These are phyloP conservation scores for Schlechtendalia chinensis DNA, from an alignment of 1,140 invertebrate species.

Conservation along the genomic window DNA sequence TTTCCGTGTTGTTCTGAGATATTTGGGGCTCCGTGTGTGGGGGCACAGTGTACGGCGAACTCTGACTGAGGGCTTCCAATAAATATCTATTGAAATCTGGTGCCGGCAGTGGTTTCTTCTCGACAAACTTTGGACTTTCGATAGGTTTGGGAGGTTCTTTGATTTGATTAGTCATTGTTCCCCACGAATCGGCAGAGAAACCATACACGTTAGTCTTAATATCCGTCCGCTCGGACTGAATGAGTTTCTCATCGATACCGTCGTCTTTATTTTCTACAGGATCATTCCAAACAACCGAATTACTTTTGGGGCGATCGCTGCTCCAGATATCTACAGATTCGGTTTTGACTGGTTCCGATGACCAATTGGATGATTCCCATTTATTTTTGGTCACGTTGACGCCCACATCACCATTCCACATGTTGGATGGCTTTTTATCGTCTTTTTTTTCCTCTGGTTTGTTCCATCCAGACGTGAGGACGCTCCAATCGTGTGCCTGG, in stretches of 20 bases:
- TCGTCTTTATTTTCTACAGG: conserved; percentile 37
- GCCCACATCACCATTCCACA: conserved; percentile 42
- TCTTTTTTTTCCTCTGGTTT: conserved; percentile 45
- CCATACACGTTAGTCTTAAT: conserved; percentile 42
- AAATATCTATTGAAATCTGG: conserved; percentile 37
- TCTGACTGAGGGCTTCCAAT: conserved; percentile 36
- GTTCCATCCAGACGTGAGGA: conserved; percentile 42
- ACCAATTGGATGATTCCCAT: conserved; percentile 44
- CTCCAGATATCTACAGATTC: conserved; percentile 45
- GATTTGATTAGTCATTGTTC: conserved; percentile 32
- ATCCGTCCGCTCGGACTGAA: conserved; percentile 30
- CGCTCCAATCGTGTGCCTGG: conserved; percentile 42
- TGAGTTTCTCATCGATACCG: conserved; percentile 36
- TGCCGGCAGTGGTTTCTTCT: conserved; percentile 44
- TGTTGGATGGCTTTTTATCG: conserved; percentile 41
- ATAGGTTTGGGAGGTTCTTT: conserved; percentile 42
- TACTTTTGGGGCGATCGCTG: conserved; percentile 45
- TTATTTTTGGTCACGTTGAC: conserved; percentile 37
- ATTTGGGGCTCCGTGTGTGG: conserved; percentile 44
- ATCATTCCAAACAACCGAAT: conserved; percentile 43
- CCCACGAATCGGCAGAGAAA: conserved; percentile 35
- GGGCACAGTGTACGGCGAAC: conserved; percentile 23
- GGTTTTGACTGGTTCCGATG: conserved; percentile 25
- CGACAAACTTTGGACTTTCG: conserved; percentile 41
- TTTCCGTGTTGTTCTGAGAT: conserved; percentile 43